Conservation (phyloP, 1,140 invertebrate genomes). For the Macrosteles quadrilineatus region DNA sequence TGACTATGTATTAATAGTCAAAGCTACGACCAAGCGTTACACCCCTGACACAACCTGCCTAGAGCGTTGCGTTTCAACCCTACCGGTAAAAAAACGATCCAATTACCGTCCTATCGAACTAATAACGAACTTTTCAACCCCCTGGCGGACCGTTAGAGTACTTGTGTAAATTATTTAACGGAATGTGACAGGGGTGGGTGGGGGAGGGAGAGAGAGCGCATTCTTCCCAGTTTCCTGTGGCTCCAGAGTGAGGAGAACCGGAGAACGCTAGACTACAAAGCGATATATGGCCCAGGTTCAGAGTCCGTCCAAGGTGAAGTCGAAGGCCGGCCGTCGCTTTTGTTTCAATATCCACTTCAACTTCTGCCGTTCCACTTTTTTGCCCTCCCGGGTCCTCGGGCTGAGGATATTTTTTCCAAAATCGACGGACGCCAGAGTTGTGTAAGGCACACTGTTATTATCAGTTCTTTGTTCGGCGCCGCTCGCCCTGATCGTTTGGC, state of each 20-base stretch:
- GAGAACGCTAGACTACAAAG: neutral
- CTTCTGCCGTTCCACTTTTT: conserved; percentile 15
- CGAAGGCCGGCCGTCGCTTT: conserved; percentile 17
- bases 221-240: neutral
- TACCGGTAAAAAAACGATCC: too few species aligned
- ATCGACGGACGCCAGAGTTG: neutral
- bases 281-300: conserved; percentile 18
- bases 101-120: too few species aligned
- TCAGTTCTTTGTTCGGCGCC: conserved; percentile 19
- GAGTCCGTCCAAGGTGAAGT: conserved; percentile 4
- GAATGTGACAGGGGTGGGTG: neutral
- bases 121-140: too few species aligned
- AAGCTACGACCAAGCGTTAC: too few species aligned
- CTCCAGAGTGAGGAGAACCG: too few species aligned
- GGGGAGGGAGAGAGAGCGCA: neutral
- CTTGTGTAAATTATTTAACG: neutral
- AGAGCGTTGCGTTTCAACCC: too few species aligned
- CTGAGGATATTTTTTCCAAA: conserved; percentile 9
- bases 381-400: neutral
- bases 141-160: neutral
- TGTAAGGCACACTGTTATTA: conserved; percentile 24
- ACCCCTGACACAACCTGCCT: too few species aligned
- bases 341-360: conserved; percentile 16
- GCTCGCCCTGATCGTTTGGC: neutral
- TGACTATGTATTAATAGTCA: too few species aligned